Percentiles rank a stretch among this genome's conserved stretches.
These are phyloP conservation scores for Odontesthes bonariensis DNA, from an alignment of 2,113 vertebrate genomes.

Conservation along the genomic window DNA sequence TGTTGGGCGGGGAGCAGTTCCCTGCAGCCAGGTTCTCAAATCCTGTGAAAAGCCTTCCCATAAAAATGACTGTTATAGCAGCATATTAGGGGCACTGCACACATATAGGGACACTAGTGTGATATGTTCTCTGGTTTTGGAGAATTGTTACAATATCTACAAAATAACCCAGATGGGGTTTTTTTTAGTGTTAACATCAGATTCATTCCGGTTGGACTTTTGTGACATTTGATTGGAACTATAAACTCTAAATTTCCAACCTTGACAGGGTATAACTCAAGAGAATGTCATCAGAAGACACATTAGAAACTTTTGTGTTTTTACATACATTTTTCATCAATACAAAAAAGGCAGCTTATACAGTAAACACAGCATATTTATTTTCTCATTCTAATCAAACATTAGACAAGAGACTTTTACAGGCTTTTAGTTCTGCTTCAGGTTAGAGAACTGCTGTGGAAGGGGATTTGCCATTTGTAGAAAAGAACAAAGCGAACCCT, in stretches of 20 bases:
- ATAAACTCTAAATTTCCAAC: no score
- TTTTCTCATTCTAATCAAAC: no score
- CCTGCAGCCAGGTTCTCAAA: slow-evolving; percentile 15
- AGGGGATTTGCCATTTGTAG: not conserved
- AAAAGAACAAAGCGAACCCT: not conserved
- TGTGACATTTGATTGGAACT: no score
- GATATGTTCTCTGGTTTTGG: not conserved
- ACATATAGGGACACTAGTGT: not conserved
- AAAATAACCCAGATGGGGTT: no score
- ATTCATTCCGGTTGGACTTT: no score
- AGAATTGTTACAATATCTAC: not conserved
- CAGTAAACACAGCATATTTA: no score
- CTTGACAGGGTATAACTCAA: no score
- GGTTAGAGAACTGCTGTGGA: not conserved
- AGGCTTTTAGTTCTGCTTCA: not conserved
- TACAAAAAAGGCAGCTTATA: not conserved
- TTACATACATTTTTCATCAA: no score
- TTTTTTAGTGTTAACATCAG: no score
- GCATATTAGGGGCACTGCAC: not conserved
- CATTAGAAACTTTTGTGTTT: no score
- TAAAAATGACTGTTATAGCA: not conserved
- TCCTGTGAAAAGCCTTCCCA: slow-evolving; percentile 1
- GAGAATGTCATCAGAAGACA: no score
- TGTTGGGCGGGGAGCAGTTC: slow-evolving; percentile 20
- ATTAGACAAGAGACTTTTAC: no score